Evolutionary conservation across 2,888 invertebrate genomes (phyloP).

Genomic region (Nephrotoma appendiculata): DNA sequence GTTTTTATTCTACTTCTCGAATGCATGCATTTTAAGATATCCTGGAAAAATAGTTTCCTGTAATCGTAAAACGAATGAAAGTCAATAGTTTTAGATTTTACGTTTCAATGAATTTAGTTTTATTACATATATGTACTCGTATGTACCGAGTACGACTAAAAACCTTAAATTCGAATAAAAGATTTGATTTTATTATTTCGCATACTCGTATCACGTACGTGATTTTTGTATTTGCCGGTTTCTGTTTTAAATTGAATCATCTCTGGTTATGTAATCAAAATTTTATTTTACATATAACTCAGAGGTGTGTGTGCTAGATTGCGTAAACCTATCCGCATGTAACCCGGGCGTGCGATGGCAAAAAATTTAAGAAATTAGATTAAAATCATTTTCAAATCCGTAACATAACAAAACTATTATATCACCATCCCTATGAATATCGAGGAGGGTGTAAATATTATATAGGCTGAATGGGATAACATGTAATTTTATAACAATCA

Average conservation of each 20-base stretch:
- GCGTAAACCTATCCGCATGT: neutral
- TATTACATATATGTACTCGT: neutral
- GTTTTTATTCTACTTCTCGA: neutral
- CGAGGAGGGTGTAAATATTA: neutral
- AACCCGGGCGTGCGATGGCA: neutral
- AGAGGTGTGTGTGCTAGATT: neutral
- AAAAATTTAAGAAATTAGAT: neutral
- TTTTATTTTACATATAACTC: neutral
- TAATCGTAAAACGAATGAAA: neutral
- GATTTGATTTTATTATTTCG: neutral
- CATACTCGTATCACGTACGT: neutral
- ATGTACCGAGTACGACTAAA: neutral
- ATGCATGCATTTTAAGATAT: neutral
- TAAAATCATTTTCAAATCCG: neutral
- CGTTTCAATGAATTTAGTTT: neutral
- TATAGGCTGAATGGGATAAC: neutral
- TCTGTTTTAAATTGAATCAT: neutral
- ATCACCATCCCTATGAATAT: neutral
- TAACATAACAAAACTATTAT: neutral
- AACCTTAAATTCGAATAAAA: neutral
- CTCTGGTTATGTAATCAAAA: neutral
- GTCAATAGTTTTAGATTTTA: neutral
- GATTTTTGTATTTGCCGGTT: neutral
- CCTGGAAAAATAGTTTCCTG: neutral
- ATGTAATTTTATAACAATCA: neutral